Evolutionary conservation across 2,113 vertebrate species (phyloP).

Genomic region (Lepus europaeus): DNA sequence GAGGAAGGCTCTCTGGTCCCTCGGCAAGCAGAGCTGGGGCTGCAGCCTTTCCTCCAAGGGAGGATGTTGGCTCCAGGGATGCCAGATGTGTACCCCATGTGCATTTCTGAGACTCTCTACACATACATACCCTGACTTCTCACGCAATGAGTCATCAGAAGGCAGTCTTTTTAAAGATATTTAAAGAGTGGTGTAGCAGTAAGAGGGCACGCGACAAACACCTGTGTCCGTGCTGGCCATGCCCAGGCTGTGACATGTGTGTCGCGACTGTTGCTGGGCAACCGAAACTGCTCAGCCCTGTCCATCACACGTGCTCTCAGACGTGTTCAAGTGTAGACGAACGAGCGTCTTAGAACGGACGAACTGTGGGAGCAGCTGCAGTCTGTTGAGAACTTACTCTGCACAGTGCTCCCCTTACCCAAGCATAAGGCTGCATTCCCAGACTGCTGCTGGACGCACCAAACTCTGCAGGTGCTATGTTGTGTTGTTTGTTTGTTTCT

Average conservation of each 20-base stretch:
- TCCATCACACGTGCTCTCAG: background rate
- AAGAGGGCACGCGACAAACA: background rate
- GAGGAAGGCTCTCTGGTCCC: conserved; percentile 41
- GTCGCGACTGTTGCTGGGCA: too few relatives aligned
- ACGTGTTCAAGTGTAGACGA: background rate
- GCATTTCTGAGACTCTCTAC: conserved; percentile 21
- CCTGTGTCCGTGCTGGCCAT: rapidly evolving
- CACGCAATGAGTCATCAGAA: background rate
- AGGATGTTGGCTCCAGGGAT: background rate
- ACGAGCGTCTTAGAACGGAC: background rate
- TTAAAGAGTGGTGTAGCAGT: background rate
- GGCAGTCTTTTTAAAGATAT: background rate
- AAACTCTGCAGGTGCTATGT: too few relatives aligned
- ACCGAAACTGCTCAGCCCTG: background rate
- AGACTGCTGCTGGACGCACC: too few relatives aligned
- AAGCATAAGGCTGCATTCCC: too few relatives aligned
- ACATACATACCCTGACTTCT: background rate
- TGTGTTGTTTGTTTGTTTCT: too few relatives aligned
- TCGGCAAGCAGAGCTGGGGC: conserved; percentile 22
- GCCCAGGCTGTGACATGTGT: rapidly evolving
- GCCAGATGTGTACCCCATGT: background rate
- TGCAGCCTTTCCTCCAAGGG: background rate
- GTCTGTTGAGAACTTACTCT: background rate
- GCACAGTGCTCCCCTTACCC: too few relatives aligned
- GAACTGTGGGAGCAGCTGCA: background rate